These are phyloP conservation scores for Elephantulus edwardii DNA, from an alignment of 2,113 vertebrate genomes.

Conservation along the genomic window DNA sequence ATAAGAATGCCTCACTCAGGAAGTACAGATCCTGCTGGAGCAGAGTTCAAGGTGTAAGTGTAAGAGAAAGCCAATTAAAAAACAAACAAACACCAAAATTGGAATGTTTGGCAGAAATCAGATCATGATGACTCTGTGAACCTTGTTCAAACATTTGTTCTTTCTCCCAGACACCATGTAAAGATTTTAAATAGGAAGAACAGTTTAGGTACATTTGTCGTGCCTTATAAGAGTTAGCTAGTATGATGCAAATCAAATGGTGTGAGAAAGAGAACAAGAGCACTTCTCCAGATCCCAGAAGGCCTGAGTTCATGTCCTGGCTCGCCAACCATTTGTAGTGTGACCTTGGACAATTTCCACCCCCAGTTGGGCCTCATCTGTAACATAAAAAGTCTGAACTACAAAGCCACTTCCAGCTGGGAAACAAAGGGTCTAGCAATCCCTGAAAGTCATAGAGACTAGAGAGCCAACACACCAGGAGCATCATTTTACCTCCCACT, in stretches of 20 bases:
- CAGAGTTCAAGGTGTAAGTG: neutral
- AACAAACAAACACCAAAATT: neutral
- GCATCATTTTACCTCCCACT: slow-evolving; percentile 51
- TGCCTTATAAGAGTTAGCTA: neutral
- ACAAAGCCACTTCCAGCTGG: neutral
- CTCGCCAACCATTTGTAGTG: neutral
- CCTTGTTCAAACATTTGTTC: neutral
- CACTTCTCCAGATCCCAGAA: neutral
- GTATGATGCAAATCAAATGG: neutral
- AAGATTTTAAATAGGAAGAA: neutral
- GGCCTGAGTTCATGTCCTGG: neutral
- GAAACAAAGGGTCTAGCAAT: slow-evolving; percentile 4
- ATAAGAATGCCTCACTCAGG: neutral
- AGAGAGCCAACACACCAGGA: neutral
- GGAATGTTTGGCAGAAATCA: neutral
- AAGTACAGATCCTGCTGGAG: neutral
- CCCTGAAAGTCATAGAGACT: neutral
- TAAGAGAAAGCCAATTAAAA: neutral
- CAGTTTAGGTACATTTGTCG: neutral
- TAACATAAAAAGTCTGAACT: slow-evolving; percentile 22
- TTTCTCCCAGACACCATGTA: neutral
- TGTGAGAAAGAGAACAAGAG: neutral
- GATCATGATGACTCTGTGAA: neutral
- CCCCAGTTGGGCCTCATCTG: neutral
- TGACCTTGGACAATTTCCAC: slow-evolving; percentile 12